Conservation (phyloP, 2,113 vertebrate genomes). For the Spea multiplicata region DNA sequence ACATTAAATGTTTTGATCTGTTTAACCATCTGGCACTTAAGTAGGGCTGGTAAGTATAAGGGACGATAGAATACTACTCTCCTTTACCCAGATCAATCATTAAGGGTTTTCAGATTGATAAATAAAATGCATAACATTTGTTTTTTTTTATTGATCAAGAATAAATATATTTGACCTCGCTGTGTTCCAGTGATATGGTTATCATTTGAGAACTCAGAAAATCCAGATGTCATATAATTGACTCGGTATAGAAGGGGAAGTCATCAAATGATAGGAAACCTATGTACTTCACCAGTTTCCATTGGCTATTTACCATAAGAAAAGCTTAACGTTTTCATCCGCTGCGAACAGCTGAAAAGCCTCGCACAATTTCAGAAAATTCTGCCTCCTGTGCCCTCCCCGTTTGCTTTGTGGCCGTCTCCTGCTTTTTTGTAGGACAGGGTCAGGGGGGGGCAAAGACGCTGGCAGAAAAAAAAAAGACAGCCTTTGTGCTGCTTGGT, state of each 20-base stretch:
- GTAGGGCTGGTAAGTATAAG: not conserved
- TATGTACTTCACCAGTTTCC: slow-evolving; percentile 14
- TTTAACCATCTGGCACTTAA: no score
- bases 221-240: not conserved
- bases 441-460: slow-evolving; percentile 42
- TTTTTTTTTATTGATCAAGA: not conserved
- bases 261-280: slow-evolving; percentile 21
- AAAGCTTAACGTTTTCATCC: slow-evolving; percentile 15
- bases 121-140: not conserved
- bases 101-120: not conserved
- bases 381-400: slow-evolving; percentile 22
- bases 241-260: slow-evolving; percentile 21
- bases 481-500: slow-evolving; percentile 38
- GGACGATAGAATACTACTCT: not conserved
- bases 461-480: slow-evolving; percentile 42
- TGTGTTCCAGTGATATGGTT: slow-evolving; percentile 1
- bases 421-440: slow-evolving; percentile 25
- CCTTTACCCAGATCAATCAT: not conserved
- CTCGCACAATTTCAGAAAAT: slow-evolving; percentile 25
- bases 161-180: not conserved
- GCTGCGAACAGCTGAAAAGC: slow-evolving; percentile 12
- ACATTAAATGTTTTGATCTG: no score
- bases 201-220: not conserved
- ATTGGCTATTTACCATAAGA: slow-evolving; percentile 23
- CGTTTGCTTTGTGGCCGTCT: slow-evolving; percentile 28